Conservation (phyloP, 2,888 invertebrate species). For the Branchipolynoe longqiensis region DNA sequence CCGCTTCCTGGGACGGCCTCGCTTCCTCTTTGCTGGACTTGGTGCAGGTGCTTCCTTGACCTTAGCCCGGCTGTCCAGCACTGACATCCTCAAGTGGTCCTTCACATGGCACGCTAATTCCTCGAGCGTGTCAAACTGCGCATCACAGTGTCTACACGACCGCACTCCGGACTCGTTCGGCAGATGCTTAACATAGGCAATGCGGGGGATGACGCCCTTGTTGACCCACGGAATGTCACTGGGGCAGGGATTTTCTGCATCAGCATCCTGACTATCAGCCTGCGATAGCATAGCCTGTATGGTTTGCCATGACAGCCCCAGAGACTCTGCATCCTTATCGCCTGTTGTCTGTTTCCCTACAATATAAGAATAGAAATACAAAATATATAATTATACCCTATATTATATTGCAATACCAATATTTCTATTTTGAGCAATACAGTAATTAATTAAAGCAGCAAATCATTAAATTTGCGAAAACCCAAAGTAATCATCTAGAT, state of each 20-base stretch:
- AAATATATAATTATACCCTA: neutral
- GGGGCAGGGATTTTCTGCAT: neutral
- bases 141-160: slow-evolving; percentile 46
- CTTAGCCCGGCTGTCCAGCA: slow-evolving; percentile 2
- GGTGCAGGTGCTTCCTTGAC: neutral
- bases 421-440: neutral
- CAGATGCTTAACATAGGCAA: slow-evolving; percentile 29
- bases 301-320: slow-evolving; percentile 33
- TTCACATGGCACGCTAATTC: slow-evolving; percentile 49
- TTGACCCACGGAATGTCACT: neutral
- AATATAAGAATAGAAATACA: neutral
- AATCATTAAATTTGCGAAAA: neutral
- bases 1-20: neutral
- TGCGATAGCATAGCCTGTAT: slow-evolving; percentile 7
- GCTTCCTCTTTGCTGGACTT: slow-evolving; percentile 16
- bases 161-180: slow-evolving; percentile 15
- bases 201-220: slow-evolving; percentile 5
- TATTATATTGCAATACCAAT: no score
- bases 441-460: neutral
- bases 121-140: slow-evolving; percentile 23
- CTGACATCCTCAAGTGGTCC: slow-evolving; percentile 29
- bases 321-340: slow-evolving; percentile 24
- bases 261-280: neutral
- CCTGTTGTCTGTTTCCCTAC: slow-evolving; percentile 17
- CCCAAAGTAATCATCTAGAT: neutral